Conservation (phyloP, 2,888 invertebrate genomes). For the Pandemis heparana region DNA sequence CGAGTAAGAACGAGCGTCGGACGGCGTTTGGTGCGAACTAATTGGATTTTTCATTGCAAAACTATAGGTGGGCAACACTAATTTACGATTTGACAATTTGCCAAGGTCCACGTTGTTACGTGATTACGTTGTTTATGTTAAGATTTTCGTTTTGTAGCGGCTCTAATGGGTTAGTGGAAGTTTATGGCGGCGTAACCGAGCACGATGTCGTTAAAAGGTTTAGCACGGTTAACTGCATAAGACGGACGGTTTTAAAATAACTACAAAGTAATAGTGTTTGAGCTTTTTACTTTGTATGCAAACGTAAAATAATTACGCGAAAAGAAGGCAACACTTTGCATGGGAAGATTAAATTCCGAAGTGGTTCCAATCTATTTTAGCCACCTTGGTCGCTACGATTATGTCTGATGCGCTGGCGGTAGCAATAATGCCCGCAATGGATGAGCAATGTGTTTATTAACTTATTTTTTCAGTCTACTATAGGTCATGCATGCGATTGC, state of each 20-base stretch:
- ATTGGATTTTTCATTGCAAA: constrained; percentile 60
- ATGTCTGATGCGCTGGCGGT: too few relatives aligned
- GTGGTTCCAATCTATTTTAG: too few relatives aligned
- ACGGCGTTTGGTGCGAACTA: constrained; percentile 46
- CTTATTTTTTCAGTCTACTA: too few relatives aligned
- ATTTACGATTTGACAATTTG: constrained; percentile 53
- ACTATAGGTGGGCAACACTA: constrained; percentile 52
- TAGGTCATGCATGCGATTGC: too few relatives aligned
- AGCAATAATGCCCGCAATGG: too few relatives aligned
- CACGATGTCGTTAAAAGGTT: constrained; percentile 13
- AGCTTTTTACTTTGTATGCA: constrained; percentile 5
- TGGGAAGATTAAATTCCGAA: background rate
- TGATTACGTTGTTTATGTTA: constrained; percentile 41
- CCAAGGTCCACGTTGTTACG: constrained; percentile 38
- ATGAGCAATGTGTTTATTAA: too few relatives aligned
- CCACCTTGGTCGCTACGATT: too few relatives aligned
- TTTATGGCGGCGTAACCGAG: constrained; percentile 22
- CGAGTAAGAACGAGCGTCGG: constrained; percentile 1
- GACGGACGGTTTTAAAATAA: constrained; percentile 7
- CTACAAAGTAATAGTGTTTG: background rate
- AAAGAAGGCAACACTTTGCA: background rate
- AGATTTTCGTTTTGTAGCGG: constrained; percentile 33
- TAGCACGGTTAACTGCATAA: constrained; percentile 3
- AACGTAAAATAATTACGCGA: background rate
- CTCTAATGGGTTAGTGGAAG: constrained; percentile 30